phyloP scores from a whole-genome alignment of 2,113 vertebrate species.

The Okapia johnstoni region DNA sequence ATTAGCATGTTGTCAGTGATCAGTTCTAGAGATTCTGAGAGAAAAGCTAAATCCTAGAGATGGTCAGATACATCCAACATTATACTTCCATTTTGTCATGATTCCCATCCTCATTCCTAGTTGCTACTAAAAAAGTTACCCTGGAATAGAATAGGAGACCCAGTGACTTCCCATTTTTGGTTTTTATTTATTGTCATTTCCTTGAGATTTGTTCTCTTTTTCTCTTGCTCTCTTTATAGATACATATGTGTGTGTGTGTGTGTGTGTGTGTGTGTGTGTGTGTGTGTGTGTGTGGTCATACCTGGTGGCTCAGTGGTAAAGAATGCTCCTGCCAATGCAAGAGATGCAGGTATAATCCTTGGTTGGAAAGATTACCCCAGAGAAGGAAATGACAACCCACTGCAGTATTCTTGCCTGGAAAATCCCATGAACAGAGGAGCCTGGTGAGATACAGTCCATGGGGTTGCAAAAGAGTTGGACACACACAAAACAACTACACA shows the following conservation, averaged over 20 bases:
- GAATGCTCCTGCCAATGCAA: too few species aligned
- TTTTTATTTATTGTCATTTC: neutral
- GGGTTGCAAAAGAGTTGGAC: neutral
- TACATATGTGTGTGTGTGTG: fast-evolving
- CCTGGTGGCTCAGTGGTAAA: neutral
- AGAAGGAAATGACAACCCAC: too few species aligned
- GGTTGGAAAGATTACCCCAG: too few species aligned
- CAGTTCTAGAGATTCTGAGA: neutral
- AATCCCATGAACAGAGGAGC: neutral
- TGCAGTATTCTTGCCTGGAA: neutral
- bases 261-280: neutral
- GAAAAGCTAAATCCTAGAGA: neutral
- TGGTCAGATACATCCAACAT: neutral
- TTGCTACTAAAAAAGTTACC: neutral
- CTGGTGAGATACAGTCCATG: neutral
- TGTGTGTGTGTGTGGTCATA: neutral
- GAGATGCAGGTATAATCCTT: too few species aligned
- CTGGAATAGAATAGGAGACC: neutral
- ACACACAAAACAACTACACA: neutral
- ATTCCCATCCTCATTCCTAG: neutral
- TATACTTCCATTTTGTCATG: neutral
- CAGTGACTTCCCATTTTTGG: neutral
- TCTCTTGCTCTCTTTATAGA: neutral
- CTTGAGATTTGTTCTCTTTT: neutral
- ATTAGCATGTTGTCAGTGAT: neutral